phyloP scores from a whole-genome alignment of 2,888 invertebrate species.

The Trichopoda pennipes region DNA sequence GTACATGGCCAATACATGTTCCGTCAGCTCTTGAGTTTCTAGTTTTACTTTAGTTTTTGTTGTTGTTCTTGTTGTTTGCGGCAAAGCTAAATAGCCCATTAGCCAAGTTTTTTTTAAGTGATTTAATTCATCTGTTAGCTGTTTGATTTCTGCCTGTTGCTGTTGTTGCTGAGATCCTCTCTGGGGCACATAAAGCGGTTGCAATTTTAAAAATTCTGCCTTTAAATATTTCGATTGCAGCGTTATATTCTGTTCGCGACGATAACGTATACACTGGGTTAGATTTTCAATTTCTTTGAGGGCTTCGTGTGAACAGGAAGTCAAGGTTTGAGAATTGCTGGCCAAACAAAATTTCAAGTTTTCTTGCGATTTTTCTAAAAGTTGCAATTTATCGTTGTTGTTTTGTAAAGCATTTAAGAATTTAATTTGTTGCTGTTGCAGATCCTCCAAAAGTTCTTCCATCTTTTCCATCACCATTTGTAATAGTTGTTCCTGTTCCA shows the following conservation, averaged over 20 bases:
- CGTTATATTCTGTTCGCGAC: conserved; percentile 82
- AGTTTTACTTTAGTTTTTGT: conserved; percentile 68
- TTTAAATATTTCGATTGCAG: conserved; percentile 82
- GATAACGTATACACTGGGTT: conserved; percentile 79
- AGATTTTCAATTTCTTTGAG: conserved; percentile 72
- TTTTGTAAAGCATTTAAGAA: conserved; percentile 97
- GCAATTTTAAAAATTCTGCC: conserved; percentile 82
- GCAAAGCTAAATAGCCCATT: conserved; percentile 68
- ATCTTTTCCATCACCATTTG: conserved; percentile 78
- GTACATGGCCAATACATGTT: conserved; percentile 78
- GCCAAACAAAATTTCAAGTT: conserved; percentile 91
- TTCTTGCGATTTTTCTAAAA: conserved; percentile 92
- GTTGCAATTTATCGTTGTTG: conserved; percentile 94
- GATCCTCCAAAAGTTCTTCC: conserved; percentile 88
- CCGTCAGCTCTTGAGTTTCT: conserved; percentile 76
- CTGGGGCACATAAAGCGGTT: conserved; percentile 81
- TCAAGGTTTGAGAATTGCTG: conserved; percentile 75
- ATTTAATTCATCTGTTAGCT: conserved; percentile 81
- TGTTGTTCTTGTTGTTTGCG: conserved; percentile 2
- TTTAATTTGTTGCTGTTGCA: conserved; percentile 93
- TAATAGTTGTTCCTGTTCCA: conserved; percentile 72
- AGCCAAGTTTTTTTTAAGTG: conserved; percentile 79
- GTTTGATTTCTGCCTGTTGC: conserved; percentile 72
- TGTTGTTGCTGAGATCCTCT: neutral
- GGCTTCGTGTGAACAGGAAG: conserved; percentile 71